Evolutionary conservation across 2,888 invertebrate genomes (phyloP).

Genomic region (Ophion obscuratus): DNA sequence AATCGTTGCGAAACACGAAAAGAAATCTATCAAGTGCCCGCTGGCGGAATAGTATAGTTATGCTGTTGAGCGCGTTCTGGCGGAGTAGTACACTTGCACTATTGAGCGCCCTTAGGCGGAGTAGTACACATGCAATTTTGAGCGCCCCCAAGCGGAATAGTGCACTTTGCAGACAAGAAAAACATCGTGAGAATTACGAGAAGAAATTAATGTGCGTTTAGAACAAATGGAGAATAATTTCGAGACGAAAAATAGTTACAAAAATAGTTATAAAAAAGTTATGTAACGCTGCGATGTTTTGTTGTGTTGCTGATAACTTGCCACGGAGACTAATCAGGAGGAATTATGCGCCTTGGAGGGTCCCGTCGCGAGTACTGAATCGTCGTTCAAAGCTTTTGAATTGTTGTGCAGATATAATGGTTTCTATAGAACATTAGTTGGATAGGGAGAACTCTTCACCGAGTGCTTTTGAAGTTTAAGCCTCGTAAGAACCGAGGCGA

Average conservation of each 20-base stretch:
- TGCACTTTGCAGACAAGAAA: background rate
- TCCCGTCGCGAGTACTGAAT: slow-evolving; percentile 43
- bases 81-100: too few relatives aligned
- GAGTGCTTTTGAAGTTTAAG: slow-evolving; percentile 45
- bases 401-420: slow-evolving; percentile 28
- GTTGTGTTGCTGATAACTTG: background rate
- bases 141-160: too few relatives aligned
- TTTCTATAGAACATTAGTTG: slow-evolving; percentile 47
- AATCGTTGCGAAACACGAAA: too few relatives aligned
- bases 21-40: too few relatives aligned
- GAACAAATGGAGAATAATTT: background rate
- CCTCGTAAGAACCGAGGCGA: slow-evolving; percentile 39
- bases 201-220: background rate
- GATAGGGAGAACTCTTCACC: slow-evolving; percentile 37
- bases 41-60: too few relatives aligned
- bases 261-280: slow-evolving; percentile 1
- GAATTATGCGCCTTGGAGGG: slow-evolving; percentile 45
- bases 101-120: background rate
- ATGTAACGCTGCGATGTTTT: background rate
- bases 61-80: too few relatives aligned
- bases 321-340: slow-evolving; percentile 51
- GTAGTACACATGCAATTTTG: background rate
- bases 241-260: background rate
- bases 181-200: background rate
- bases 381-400: slow-evolving; percentile 38